Evolutionary conservation across 2,888 invertebrate genomes (phyloP).

Genomic region (Phragmatobia fuliginosa): DNA sequence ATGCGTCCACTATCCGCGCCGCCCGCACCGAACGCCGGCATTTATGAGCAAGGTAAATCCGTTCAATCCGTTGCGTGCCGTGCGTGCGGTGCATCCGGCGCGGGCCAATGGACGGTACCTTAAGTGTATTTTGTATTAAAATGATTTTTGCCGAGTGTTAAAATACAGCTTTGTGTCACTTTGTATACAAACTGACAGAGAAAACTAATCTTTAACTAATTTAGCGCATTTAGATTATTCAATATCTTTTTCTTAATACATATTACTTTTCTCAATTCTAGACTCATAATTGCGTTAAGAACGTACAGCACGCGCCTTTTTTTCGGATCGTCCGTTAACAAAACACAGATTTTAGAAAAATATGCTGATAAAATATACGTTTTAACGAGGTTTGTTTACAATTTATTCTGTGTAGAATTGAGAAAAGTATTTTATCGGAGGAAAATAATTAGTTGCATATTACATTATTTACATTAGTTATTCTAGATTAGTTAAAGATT

Average conservation of each 20-base stretch:
- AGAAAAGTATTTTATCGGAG: conserved; percentile 49
- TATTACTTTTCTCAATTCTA: conserved; percentile 74
- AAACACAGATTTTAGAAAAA: conserved; percentile 67
- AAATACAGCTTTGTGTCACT: too few species aligned
- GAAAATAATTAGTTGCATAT: conserved; percentile 1
- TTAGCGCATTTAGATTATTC: background rate
- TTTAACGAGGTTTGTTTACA: conserved; percentile 69
- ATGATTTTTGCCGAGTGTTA: too few species aligned
- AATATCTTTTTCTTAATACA: background rate
- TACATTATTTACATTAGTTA: background rate
- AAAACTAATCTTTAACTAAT: background rate
- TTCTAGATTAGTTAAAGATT: background rate
- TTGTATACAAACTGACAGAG: background rate
- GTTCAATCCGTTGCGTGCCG: too few species aligned
- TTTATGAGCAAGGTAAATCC: too few species aligned
- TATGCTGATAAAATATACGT: conserved; percentile 66
- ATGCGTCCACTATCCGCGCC: too few species aligned
- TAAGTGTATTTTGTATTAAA: too few species aligned
- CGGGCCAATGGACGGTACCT: too few species aligned
- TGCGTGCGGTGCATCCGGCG: too few species aligned
- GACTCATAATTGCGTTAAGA: conserved; percentile 64
- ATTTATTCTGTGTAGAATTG: conserved; percentile 63
- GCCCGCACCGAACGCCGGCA: too few species aligned
- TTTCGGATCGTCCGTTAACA: conserved; percentile 44
- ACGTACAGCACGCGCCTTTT: conserved; percentile 53